phyloP scores from a whole-genome alignment of 2,888 invertebrate species.

The Drosophila greeni region DNA sequence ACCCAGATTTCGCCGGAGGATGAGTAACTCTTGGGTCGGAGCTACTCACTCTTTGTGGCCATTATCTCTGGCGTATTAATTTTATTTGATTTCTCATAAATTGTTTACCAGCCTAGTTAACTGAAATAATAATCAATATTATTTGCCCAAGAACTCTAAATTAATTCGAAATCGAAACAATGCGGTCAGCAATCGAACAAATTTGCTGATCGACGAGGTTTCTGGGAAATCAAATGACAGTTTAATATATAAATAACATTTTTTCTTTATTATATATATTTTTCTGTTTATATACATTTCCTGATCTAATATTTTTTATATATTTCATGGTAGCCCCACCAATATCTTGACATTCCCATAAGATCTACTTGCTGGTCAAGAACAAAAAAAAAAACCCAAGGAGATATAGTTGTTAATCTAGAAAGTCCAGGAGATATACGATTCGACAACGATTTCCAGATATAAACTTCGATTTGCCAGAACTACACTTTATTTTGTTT shows the following conservation, averaged over 20 bases:
- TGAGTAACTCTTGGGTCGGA: constrained; percentile 19
- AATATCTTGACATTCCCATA: not conserved
- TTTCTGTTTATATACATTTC: not conserved
- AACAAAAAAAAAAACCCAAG: not conserved
- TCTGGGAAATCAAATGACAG: not conserved
- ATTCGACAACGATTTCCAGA: not conserved
- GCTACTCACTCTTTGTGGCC: not conserved
- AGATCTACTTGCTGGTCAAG: not conserved
- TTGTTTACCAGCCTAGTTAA: constrained; percentile 15
- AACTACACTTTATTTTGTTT: not conserved
- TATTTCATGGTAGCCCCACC: not conserved
- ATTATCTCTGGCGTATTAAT: not conserved
- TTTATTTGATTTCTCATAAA: constrained; percentile 14
- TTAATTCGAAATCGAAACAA: constrained; percentile 9
- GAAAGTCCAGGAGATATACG: not conserved
- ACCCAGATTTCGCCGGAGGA: not conserved
- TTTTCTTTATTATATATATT: too few relatives aligned
- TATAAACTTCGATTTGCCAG: too few relatives aligned
- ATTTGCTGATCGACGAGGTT: constrained; percentile 1
- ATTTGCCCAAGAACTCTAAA: constrained; percentile 1
- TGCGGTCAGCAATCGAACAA: not conserved
- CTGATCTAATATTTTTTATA: not conserved
- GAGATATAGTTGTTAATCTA: not conserved
- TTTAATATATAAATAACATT: too few relatives aligned
- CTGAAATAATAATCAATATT: constrained; percentile 6